A percentile compares a stretch with the other conserved stretches of the same genome.
phyloP scores from a whole-genome alignment of 2,888 invertebrate genomes.

The Andrena fulva region DNA sequence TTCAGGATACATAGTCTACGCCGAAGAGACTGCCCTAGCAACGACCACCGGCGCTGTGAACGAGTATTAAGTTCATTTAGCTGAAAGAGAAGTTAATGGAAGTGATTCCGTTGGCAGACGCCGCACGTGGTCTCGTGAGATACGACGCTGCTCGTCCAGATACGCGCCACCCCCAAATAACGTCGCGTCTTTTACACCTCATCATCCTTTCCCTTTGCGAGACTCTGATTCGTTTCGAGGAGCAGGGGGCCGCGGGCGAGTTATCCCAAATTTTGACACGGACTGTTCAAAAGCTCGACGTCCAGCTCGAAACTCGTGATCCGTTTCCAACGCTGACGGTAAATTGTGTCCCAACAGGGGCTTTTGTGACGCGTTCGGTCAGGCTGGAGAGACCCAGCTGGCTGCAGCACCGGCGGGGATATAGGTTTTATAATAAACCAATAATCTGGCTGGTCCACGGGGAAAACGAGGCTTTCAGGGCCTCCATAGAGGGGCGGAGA shows the following conservation, averaged over 20 bases:
- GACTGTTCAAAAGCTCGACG: not conserved
- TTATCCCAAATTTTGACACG: not conserved
- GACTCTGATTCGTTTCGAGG: not conserved
- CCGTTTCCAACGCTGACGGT: not conserved
- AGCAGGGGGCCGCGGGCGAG: not conserved
- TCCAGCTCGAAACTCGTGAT: not conserved
- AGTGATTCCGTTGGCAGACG: slow-evolving; percentile 15
- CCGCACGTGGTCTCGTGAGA: not conserved
- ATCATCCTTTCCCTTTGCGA: slow-evolving; percentile 6
- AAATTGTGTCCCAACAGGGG: slow-evolving; percentile 17
- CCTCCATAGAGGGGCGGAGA: slow-evolving; percentile 14
- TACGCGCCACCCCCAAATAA: not conserved
- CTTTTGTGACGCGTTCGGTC: slow-evolving; percentile 44
- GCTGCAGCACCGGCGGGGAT: slow-evolving; percentile 54
- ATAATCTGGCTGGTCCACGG: slow-evolving; percentile 66
- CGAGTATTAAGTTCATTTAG: slow-evolving; percentile 35
- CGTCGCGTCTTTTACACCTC: not conserved
- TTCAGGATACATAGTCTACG: not conserved
- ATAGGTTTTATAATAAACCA: slow-evolving; percentile 75
- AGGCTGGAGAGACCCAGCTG: slow-evolving; percentile 39
- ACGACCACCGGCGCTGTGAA: slow-evolving; percentile 2
- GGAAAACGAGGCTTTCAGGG: slow-evolving; percentile 65
- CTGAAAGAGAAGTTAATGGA: slow-evolving; percentile 23
- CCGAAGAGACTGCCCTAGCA: not conserved
- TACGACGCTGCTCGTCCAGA: not conserved